Evolutionary conservation across 2,888 invertebrate species (phyloP).

Genomic region (Carabus problematicus): DNA sequence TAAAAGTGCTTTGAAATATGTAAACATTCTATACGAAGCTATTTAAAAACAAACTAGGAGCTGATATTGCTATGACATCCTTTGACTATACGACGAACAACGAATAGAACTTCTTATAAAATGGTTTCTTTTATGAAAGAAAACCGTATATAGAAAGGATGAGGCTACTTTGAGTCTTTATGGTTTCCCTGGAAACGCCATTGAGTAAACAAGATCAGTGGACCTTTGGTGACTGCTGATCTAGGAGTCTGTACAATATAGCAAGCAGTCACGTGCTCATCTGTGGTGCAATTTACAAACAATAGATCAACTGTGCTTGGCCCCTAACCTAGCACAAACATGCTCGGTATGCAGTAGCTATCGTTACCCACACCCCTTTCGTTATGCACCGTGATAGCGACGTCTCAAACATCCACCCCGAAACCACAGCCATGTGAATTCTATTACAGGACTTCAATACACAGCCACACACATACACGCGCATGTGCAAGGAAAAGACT

Average conservation of each 20-base stretch:
- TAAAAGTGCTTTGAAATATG: no score
- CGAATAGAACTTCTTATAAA: background rate
- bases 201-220: no score
- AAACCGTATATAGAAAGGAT: background rate
- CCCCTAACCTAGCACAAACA: constrained; percentile 21
- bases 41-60: no score
- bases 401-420: background rate
- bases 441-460: constrained; percentile 11
- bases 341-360: constrained; percentile 34
- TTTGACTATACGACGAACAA: background rate
- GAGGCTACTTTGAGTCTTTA: background rate
- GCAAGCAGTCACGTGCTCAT: constrained; percentile 32
- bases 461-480: background rate
- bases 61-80: no score
- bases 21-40: no score
- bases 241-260: background rate
- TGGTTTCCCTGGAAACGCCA: no score
- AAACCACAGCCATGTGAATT: constrained; percentile 14
- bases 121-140: background rate
- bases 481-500: background rate
- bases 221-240: constrained; percentile 1
- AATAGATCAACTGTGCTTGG: constrained; percentile 38
- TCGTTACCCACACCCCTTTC: background rate
- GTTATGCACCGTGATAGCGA: background rate
- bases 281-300: constrained; percentile 41